Percentiles rank a stretch among this genome's conserved stretches.
phyloP scores from a whole-genome alignment of 1,140 invertebrate genomes.

The Leptinotarsa defecta region DNA sequence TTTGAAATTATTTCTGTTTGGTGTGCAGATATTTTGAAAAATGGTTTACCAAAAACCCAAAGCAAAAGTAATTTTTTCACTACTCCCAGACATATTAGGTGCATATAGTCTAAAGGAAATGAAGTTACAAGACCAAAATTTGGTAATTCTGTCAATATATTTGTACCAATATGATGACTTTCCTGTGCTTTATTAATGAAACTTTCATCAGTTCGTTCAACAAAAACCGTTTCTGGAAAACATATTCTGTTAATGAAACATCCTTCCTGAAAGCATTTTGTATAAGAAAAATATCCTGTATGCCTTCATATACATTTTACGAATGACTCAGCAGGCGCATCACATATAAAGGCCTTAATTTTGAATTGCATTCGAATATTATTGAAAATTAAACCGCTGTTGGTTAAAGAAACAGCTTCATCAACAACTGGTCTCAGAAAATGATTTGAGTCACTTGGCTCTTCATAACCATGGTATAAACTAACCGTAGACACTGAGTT shows the following conservation, averaged over 20 bases:
- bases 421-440: slow-evolving; percentile 28
- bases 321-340: slow-evolving; percentile 26
- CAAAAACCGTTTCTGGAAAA: slow-evolving; percentile 10
- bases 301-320: slow-evolving; percentile 9
- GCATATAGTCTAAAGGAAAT: slow-evolving; percentile 5
- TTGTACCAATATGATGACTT: slow-evolving; percentile 3
- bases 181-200: background rate
- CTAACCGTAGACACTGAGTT: slow-evolving; percentile 1
- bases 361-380: background rate
- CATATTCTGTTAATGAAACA: slow-evolving; percentile 11
- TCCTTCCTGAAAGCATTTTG: slow-evolving; percentile 26
- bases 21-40: background rate
- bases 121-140: background rate
- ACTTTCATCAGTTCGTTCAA: background rate
- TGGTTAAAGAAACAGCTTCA: slow-evolving; percentile 9
- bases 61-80: slow-evolving; percentile 7
- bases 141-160: background rate
- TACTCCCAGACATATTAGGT: slow-evolving; percentile 11
- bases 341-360: slow-evolving; percentile 18
- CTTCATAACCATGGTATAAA: slow-evolving; percentile 17
- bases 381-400: background rate
- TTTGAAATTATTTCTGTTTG: background rate
- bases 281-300: slow-evolving; percentile 23
- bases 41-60: background rate
- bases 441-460: slow-evolving; percentile 13